Conservation (phyloP, 2,797 vertebrate genomes). For the Muraenolepis orangiensis region DNA sequence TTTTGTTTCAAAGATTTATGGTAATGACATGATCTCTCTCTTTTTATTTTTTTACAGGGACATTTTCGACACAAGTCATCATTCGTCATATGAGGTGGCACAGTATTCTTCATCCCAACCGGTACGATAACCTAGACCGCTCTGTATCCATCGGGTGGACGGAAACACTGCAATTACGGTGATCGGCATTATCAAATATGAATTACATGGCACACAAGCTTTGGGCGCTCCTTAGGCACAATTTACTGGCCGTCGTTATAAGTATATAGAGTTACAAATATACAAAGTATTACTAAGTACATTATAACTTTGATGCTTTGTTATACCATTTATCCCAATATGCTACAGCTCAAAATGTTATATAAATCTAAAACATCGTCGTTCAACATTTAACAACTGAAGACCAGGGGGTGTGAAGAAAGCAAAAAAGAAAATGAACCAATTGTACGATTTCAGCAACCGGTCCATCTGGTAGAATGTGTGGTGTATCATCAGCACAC, state of each 20-base stretch:
- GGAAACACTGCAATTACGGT: conserved; percentile 59
- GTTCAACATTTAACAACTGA: not conserved
- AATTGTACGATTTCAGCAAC: not conserved
- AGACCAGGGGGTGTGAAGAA: not conserved
- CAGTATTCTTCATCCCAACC: not conserved
- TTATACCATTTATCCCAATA: conserved; percentile 4
- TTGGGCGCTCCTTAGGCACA: conserved; percentile 7
- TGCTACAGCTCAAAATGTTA: not conserved
- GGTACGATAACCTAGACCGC: not conserved
- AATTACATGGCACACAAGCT: conserved; percentile 63
- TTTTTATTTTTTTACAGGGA: conserved; percentile 74
- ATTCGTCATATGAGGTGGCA: conserved; percentile 87
- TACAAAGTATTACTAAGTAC: conserved; percentile 8
- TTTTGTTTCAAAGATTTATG: not conserved
- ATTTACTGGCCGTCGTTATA: conserved; percentile 3
- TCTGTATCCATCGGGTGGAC: conserved; percentile 29
- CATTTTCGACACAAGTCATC: conserved; percentile 99
- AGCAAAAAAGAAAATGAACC: not conserved
- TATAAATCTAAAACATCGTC: not conserved
- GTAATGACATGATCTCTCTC: not conserved
- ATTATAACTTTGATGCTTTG: conserved; percentile 3
- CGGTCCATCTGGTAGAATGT: conserved; percentile 54
- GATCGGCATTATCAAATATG: conserved; percentile 41
- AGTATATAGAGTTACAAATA: not conserved
- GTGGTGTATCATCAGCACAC: conserved; percentile 4